Conservation (phyloP, 2,888 invertebrate genomes). For the Chouioia cunea region DNA sequence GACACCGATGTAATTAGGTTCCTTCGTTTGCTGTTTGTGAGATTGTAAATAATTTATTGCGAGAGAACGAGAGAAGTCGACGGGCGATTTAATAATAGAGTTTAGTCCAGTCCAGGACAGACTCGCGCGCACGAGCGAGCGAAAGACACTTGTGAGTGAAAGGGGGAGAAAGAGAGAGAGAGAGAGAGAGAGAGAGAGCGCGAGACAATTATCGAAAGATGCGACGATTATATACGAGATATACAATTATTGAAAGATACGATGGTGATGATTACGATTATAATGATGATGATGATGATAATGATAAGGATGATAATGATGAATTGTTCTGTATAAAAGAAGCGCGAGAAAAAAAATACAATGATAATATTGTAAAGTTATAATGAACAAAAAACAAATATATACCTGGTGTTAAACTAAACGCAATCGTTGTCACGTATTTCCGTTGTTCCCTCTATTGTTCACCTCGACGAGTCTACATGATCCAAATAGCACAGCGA, state of each 20-base stretch:
- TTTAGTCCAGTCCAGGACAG: slow-evolving; percentile 20
- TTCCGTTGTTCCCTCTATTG: slow-evolving; percentile 10
- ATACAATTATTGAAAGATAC: slow-evolving; percentile 57
- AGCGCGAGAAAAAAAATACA: slow-evolving; percentile 51
- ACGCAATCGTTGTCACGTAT: slow-evolving; percentile 6
- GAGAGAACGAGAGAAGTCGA: slow-evolving; percentile 19
- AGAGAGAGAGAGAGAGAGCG: no score
- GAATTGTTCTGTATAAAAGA: slow-evolving; percentile 64
- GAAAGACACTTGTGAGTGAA: slow-evolving; percentile 54
- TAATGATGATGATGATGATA: slow-evolving; percentile 27
- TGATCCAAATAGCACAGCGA: slow-evolving; percentile 68
- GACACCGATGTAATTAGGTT: slow-evolving; percentile 66
- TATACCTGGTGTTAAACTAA: slow-evolving; percentile 66
- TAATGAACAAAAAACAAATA: slow-evolving; percentile 63
- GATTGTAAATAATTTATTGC: slow-evolving; percentile 69
- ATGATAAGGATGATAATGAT: slow-evolving; percentile 44
- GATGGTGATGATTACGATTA: no score
- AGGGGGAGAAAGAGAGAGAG: no score
- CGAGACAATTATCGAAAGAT: slow-evolving; percentile 43
- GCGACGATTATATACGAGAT: slow-evolving; percentile 61
- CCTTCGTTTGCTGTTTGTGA: slow-evolving; percentile 69
- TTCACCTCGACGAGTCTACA: slow-evolving; percentile 69
- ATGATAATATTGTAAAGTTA: slow-evolving; percentile 67
- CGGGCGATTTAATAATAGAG: slow-evolving; percentile 36
- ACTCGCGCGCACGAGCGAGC: slow-evolving; percentile 53